Base-by-base conservation (phyloP, 2,113 vertebrate species). In the Atlantisia rogersi region DNA sequence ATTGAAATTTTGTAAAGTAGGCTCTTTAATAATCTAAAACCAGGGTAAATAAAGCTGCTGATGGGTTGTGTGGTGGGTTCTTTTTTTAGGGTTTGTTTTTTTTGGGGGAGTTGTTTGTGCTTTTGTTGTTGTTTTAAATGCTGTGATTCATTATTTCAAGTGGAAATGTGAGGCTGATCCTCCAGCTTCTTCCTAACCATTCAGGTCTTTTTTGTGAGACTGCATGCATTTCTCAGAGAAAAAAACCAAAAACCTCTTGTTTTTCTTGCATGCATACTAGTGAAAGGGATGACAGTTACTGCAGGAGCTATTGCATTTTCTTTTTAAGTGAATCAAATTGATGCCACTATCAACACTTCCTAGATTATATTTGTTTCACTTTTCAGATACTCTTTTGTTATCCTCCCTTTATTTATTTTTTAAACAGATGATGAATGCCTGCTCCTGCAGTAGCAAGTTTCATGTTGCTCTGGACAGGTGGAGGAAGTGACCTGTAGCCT, bases 181-280 rank as follows among this genome's bases (percentile, higher is more conserved):
- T 69, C 22, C 37, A 39, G 1, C 19, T 68, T 59, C n/a, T 39
- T 82, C 40, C 2, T 62, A 58, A 37, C 3, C 20, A 67, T 39
- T 35, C 44, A 71, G 9, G 48, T 53, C 7, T 35, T 35, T 35
- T 35, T 35, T 35, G 35, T 35, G 35, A 35, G 35, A 44, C 7
- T 50, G 12, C 7, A 48, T 10, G 3, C 2, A 5, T 46, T 87
- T 60, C 22, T 42, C 5, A 10, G 50, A 56, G 17, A 13, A 84
- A 59, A 20, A 77, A 9, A 21, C 7, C 46, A 19, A 44, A 44
- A 8, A 0, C 0, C 5, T 53, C 5, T 6, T n/a, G 0, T 31
- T 88, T 78, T 58, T 5, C 9, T 35, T 71, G 4, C 10, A 26
- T 14, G 5, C 64, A 9, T 37, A 40, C 37, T n/a, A 64, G 44